A percentile compares a stretch with the other conserved stretches of the same genome.
phyloP scores from a whole-genome alignment of 2,113 vertebrate genomes.

The Corydoras maculifer region DNA sequence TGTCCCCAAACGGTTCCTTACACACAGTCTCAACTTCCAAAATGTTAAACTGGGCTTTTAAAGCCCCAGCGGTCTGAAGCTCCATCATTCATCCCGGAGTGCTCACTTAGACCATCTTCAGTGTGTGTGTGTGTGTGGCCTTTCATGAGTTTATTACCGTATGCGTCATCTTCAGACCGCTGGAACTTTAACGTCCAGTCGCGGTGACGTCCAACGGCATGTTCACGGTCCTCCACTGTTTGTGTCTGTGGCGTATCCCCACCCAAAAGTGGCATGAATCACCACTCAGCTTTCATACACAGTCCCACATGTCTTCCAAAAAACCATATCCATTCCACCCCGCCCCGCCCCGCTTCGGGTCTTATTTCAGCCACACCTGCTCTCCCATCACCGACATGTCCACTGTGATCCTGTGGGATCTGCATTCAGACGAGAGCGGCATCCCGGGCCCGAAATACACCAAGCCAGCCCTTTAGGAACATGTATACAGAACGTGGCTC shows the following conservation, averaged over 20 bases:
- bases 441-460: conserved; percentile 21
- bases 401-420: conserved; percentile 40
- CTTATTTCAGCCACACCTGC: conserved; percentile 24
- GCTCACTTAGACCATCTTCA: conserved; percentile 21
- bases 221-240: conserved; percentile 46
- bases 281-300: conserved; percentile 29
- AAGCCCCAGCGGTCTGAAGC: conserved; percentile 52
- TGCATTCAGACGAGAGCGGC: conserved; percentile 34
- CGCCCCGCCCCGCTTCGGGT: conserved; percentile 28
- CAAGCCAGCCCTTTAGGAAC: conserved; percentile 14
- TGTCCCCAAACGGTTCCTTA: conserved; percentile 5
- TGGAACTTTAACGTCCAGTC: conserved; percentile 41
- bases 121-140: conserved; percentile 16
- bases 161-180: conserved; percentile 47
- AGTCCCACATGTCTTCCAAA: conserved; percentile 21
- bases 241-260: conserved; percentile 39
- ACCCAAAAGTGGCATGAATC: conserved; percentile 41
- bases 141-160: conserved; percentile 11
- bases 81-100: conserved; percentile 26
- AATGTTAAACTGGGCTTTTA: conserved; percentile 37
- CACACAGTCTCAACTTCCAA: conserved; percentile 12
- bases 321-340: conserved; percentile 36
- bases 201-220: conserved; percentile 55
- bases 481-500: neutral
- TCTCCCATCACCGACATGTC: conserved; percentile 48